Base-by-base conservation (phyloP, 92 coral and sea anemone genomes). In the Epizoanthus scotinus region DNA sequence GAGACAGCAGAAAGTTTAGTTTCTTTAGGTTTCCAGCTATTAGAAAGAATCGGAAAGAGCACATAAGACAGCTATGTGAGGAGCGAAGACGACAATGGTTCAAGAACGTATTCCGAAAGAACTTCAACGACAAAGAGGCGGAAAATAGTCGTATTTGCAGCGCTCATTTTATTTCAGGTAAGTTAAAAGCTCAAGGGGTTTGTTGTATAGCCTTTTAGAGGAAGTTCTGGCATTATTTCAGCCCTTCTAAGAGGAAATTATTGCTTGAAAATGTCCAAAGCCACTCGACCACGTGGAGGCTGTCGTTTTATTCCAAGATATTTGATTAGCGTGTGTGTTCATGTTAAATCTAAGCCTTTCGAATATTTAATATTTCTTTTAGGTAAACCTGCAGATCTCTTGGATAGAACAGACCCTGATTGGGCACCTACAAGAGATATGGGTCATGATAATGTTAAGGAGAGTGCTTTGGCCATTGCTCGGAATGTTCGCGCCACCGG, bases 151-250 rank as follows among this genome's bases (percentile, higher is more conserved):
- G 67, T 31, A 72, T 62, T 78, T 84, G 83, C 71, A 84, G 83
- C 83, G 82, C 40, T 63, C 87, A 84, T 73, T 84, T 84, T 73
- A 58, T 84, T 13, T 78, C 73, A 78, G 83, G n/a, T n/a, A n/a
- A n/a, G n/a, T n/a, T n/a, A n/a, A n/a, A n/a, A n/a, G n/a, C n/a
- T n/a, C n/a, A n/a, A n/a, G n/a, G n/a, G n/a, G n/a, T n/a, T n/a
- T n/a, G n/a, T n/a, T n/a, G n/a, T n/a, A n/a, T n/a, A n/a, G n/a
- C n/a, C n/a, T n/a, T n/a, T n/a, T n/a, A n/a, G n/a, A n/a, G n/a
- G n/a, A n/a, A n/a, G n/a, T n/a, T n/a, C n/a, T n/a, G n/a, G n/a
- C n/a, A n/a, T n/a, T n/a, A n/a, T n/a, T n/a, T n/a, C n/a, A n/a
- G n/a, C n/a, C n/a, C n/a, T n/a, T n/a, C n/a, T n/a, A n/a, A n/a